A percentile compares a stretch with the other conserved stretches of the same genome.
Evolutionary conservation across 2,113 vertebrate species (phyloP).

Genomic region (Eptatretus burgeri): DNA sequence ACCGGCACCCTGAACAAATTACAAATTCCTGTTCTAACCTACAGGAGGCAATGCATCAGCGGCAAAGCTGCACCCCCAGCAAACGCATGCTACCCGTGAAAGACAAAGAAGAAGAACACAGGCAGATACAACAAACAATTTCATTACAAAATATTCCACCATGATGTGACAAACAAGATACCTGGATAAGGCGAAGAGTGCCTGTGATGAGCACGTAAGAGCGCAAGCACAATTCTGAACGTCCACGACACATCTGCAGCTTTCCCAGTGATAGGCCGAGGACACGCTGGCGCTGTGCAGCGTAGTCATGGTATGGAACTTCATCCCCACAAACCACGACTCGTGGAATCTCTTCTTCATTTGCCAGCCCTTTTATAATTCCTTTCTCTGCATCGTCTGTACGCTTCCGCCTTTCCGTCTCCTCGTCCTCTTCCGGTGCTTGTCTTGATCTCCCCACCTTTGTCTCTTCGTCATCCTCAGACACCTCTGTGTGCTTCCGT

Average conservation of each 20-base stretch:
- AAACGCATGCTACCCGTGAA: no score
- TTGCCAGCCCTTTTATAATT: no score
- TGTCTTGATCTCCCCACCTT: not conserved
- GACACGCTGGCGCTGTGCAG: slow-evolving; percentile 1
- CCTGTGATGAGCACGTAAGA: not conserved
- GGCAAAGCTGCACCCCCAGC: no score
- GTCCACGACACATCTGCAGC: slow-evolving; percentile 3
- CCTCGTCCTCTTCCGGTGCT: not conserved
- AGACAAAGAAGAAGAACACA: no score
- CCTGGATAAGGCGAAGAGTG: slow-evolving; percentile 6
- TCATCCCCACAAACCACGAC: not conserved
- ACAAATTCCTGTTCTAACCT: no score
- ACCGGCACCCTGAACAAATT: no score
- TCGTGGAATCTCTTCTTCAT: not conserved
- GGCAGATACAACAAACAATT: no score
- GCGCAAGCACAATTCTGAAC: not conserved
- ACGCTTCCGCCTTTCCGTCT: not conserved
- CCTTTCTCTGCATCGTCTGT: no score
- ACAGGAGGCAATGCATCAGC: no score
- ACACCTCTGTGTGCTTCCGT: slow-evolving; percentile 3
- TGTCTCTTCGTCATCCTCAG: not conserved
- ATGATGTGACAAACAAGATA: not conserved
- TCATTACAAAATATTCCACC: no score
- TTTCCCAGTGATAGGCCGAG: slow-evolving; percentile 2
- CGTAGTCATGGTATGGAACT: slow-evolving; percentile 1